Conservation (phyloP, 1,140 invertebrate species). For the Sipha flava region DNA sequence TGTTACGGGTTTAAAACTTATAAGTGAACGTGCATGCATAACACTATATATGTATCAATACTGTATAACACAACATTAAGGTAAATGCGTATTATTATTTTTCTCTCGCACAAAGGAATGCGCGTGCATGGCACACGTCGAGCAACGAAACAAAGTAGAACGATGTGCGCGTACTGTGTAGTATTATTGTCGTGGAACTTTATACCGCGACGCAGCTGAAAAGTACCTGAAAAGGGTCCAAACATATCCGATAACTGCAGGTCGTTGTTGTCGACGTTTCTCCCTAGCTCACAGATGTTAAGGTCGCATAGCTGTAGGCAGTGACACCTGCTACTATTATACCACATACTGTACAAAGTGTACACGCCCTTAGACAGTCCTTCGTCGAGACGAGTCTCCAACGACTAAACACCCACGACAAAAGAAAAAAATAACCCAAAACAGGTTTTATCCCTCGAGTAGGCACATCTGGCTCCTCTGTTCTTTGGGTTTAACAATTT, state of each 20-base stretch:
- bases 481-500: neutral
- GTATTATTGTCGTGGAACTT: neutral
- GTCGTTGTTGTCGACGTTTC: neutral
- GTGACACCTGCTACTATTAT: constrained; percentile 7
- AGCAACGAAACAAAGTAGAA: neutral
- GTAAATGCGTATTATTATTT: neutral
- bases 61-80: neutral
- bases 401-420: constrained; percentile 7
- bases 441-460: constrained; percentile 23
- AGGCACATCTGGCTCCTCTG: constrained; percentile 7
- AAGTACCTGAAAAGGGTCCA: constrained; percentile 23
- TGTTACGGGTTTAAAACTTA: neutral
- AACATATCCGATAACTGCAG: constrained; percentile 3
- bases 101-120: neutral
- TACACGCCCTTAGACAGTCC: neutral
- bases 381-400: neutral
- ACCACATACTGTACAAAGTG: neutral
- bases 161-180: too few species aligned
- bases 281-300: neutral
- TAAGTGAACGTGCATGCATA: neutral
- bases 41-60: too few species aligned
- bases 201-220: neutral
- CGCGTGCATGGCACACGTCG: neutral
- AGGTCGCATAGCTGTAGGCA: constrained; percentile 4
- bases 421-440: constrained; percentile 5